These are phyloP conservation scores for Ptychochromis oligacanthus DNA, from an alignment of 2,113 vertebrate species.

Conservation along the genomic window DNA sequence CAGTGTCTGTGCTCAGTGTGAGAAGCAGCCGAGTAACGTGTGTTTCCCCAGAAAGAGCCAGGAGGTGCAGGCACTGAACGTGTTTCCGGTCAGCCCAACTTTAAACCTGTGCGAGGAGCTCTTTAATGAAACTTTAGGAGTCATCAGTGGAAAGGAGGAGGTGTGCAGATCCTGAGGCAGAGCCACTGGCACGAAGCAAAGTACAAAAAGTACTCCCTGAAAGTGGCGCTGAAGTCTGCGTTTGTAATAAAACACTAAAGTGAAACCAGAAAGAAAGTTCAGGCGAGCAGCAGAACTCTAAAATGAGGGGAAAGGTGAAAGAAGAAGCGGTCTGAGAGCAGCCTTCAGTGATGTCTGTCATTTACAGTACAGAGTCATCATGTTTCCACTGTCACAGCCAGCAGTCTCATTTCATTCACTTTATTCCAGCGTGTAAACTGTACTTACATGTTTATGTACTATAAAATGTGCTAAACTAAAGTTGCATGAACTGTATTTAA, in stretches of 20 bases:
- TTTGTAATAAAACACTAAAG: too few relatives aligned
- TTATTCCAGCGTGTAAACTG: too few relatives aligned
- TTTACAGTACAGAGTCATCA: neutral
- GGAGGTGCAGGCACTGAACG: neutral
- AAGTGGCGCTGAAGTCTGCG: neutral
- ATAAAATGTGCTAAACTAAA: too few relatives aligned
- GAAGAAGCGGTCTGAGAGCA: neutral
- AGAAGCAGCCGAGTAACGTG: neutral
- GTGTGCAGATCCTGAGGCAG: neutral
- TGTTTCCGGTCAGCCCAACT: neutral
- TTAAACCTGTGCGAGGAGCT: neutral
- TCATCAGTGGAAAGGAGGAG: too few relatives aligned
- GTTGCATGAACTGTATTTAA: too few relatives aligned
- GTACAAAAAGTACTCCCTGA: accelerated
- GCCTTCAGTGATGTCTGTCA: neutral
- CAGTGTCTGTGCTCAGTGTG: neutral
- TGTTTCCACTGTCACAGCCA: too few relatives aligned
- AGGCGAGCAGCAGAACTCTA: too few relatives aligned
- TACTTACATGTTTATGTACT: too few relatives aligned
- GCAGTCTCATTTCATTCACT: too few relatives aligned
- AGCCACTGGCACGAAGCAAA: neutral
- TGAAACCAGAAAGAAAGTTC: too few relatives aligned
- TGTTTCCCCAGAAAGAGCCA: conserved; percentile 1
- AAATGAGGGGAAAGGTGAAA: neutral
- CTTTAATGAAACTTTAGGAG: neutral